Conservation (phyloP, 2,888 invertebrate genomes). For the Eucera pruinosa region DNA sequence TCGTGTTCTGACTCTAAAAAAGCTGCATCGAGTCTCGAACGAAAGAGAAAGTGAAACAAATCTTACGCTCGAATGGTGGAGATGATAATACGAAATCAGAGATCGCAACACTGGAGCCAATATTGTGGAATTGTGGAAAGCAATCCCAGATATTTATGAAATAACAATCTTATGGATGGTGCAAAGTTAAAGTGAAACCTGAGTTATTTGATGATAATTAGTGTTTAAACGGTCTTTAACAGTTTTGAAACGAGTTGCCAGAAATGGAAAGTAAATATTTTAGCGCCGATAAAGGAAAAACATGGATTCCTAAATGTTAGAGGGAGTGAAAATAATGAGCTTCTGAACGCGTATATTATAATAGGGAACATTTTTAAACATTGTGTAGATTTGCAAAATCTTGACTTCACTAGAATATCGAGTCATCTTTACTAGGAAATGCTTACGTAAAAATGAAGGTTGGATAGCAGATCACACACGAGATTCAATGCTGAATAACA, state of each 20-base stretch:
- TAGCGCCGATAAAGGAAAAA: background rate
- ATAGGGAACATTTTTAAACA: background rate
- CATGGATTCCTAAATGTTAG: background rate
- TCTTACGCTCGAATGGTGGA: constrained; percentile 4
- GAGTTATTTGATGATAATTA: constrained; percentile 2
- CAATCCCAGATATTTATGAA: background rate
- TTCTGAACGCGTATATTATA: background rate
- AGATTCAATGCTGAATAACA: background rate
- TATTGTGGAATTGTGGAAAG: background rate
- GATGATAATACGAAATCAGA: constrained; percentile 20
- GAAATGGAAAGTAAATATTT: constrained; percentile 7
- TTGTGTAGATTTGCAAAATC: too few species aligned
- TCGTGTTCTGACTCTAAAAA: constrained; percentile 11
- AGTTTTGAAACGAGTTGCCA: background rate
- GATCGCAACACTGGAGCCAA: background rate
- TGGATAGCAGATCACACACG: background rate
- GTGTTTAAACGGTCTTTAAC: background rate
- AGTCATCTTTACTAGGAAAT: background rate
- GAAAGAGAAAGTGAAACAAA: constrained; percentile 34
- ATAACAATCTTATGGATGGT: background rate
- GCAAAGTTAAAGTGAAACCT: background rate
- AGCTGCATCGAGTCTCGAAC: background rate
- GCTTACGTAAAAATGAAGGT: background rate
- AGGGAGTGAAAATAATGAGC: background rate
- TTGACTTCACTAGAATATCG: background rate